Conservation (phyloP, 92 coral and sea anemone species). For the Pocillopora meandrina region DNA sequence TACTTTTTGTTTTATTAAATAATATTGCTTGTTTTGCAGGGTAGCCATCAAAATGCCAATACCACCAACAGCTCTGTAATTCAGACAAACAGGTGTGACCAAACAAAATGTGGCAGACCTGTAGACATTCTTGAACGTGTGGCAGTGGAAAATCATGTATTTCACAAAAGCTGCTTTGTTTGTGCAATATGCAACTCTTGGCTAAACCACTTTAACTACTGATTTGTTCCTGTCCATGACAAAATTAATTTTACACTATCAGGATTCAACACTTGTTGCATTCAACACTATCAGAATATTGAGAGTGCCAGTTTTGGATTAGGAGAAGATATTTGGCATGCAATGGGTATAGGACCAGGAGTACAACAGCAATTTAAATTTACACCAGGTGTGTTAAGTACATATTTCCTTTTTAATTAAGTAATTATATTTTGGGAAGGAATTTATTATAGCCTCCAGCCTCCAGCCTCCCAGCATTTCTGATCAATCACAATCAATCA, state of each 20-base stretch:
- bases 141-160: constrained; percentile 87
- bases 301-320: constrained; percentile 82
- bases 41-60: neutral
- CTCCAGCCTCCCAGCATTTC: too few relatives aligned
- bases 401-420: too few relatives aligned
- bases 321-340: constrained; percentile 77
- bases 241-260: constrained; percentile 59
- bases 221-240: constrained; percentile 93
- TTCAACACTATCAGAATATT: constrained; percentile 90
- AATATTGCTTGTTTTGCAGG: neutral
- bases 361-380: constrained; percentile 85
- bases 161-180: constrained; percentile 88
- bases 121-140: constrained; percentile 81
- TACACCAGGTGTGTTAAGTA: constrained; percentile 66
- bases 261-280: constrained; percentile 28
- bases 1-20: neutral
- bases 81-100: constrained; percentile 74
- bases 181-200: constrained; percentile 90
- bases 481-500: too few relatives aligned
- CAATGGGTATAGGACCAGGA: constrained; percentile 91
- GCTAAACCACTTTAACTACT: constrained; percentile 92
- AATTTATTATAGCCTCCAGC: too few relatives aligned
- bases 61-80: constrained; percentile 10
- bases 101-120: constrained; percentile 55
- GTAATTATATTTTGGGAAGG: too few relatives aligned